These are phyloP conservation scores for Mugil cephalus DNA, from an alignment of 2,113 vertebrate species.

Conservation along the genomic window DNA sequence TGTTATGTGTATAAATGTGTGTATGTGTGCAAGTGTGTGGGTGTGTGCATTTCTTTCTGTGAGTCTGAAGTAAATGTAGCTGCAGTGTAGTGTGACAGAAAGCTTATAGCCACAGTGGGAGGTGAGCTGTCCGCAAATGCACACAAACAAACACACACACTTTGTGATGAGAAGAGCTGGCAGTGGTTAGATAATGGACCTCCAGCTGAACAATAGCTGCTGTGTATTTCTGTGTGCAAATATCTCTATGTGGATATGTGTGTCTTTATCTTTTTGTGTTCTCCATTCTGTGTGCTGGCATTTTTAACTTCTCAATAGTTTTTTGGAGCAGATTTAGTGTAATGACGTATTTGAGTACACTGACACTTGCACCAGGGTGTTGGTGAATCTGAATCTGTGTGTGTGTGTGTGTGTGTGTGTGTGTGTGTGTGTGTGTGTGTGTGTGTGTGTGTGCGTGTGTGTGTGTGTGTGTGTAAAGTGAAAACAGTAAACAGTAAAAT, in stretches of 20 bases:
- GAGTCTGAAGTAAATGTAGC: conserved; percentile 29
- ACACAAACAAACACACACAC: conserved; percentile 33
- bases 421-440: background rate
- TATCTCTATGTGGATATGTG: conserved; percentile 1
- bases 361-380: background rate
- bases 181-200: conserved; percentile 57
- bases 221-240: conserved; percentile 18
- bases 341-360: background rate
- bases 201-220: conserved; percentile 53
- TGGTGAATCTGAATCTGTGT: background rate
- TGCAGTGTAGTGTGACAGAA: conserved; percentile 41
- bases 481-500: background rate
- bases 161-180: conserved; percentile 32
- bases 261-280: conserved; percentile 30
- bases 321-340: conserved; percentile 12
- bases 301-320: conserved; percentile 35
- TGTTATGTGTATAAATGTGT: conserved; percentile 7
- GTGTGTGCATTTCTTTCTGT: background rate
- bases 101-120: conserved; percentile 50
- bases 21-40: background rate
- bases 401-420: conserved; percentile 14
- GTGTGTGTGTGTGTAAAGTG: background rate
- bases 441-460: background rate
- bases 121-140: conserved; percentile 33
- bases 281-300: conserved; percentile 14